Evolutionary conservation across 2,113 vertebrate species (phyloP), one percentile per base, ranked within the genome.

Genomic region (Podocnemis expansa): DNA sequence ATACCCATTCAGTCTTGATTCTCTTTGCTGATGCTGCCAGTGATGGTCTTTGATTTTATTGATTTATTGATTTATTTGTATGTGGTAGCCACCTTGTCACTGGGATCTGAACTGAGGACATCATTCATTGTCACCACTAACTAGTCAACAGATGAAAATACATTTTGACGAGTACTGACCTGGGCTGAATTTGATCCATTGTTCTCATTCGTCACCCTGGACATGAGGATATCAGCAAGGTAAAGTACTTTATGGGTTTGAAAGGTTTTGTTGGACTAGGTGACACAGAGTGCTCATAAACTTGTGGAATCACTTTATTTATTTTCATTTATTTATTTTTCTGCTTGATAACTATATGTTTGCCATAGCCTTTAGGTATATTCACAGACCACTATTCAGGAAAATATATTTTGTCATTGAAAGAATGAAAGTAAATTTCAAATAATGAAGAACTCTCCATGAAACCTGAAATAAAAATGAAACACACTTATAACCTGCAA

Each of bases 401-500:
- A 31, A 67, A 67, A 67, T 67, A 75, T 22, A 43, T 43, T 75
- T 75, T 73, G 58, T 91, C 89, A 84, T 81, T 85, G 83, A 25
- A 87, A 82, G 82, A 93, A 89, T 27, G 49, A 80, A 21, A 91
- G 56, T 13, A 84, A 93, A 84, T 47, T 84, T 27, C n/a, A 89
- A 87, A 56, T 0, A 38, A 60, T 3, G 81, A 63, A 89, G 14
- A 56, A 5, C 5, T 73, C 29, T 29, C 8, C 3, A 14, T 54
- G 29, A 13, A 78, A 87, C 24, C 31, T 85, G 82, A 87, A 93
- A 34, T 47, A 34, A 58, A 21, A 2, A 24, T 73, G 70, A 93
- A 91, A n/a, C 87, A 94, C 91, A 38, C 41, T 70, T 41, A n/a
- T 16, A n/a, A 96, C 60, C 63, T 82, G 91, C 43, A 78, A 90